A percentile compares a stretch with the other conserved stretches of the same genome.
Conservation (phyloP, 2,797 vertebrate genomes). For the Salmo trutta region DNA sequence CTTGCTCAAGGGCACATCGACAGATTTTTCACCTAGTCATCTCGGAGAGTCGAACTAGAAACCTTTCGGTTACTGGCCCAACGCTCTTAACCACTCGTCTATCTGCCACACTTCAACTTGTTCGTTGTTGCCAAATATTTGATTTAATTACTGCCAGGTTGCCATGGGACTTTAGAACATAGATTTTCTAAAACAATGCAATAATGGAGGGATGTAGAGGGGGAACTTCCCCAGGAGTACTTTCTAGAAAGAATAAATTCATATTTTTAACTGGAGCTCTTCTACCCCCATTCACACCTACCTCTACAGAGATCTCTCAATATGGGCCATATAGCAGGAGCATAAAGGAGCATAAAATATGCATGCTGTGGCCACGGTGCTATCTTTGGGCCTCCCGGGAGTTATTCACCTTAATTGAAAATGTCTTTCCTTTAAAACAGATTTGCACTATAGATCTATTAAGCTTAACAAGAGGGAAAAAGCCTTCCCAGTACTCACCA, state of each 20-base stretch:
- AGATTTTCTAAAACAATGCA: neutral
- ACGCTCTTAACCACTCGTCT: too few species aligned
- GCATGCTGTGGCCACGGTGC: conserved; percentile 50
- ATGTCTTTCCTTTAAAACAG: conserved; percentile 70
- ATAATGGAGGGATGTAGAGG: neutral
- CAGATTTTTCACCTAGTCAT: too few species aligned
- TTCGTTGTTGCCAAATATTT: neutral
- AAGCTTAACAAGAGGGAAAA: conserved; percentile 66
- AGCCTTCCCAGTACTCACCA: conserved; percentile 34
- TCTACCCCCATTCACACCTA: neutral
- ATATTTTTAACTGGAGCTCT: neutral
- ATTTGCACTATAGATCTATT: conserved; percentile 68
- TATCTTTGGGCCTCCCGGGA: conserved; percentile 59
- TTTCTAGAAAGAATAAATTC: neutral
- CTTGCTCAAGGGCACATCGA: too few species aligned
- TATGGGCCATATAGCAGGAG: conserved; percentile 15
- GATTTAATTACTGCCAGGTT: neutral
- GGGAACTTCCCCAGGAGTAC: neutral
- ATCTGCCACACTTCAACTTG: neutral
- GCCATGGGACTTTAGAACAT: neutral
- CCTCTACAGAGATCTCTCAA: conserved; percentile 31
- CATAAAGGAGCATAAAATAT: conserved; percentile 54
- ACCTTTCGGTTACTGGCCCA: too few species aligned
- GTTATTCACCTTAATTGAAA: conserved; percentile 70
- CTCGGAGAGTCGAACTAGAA: too few species aligned